Evolutionary conservation across 2,113 vertebrate species (phyloP), one percentile per base, ranked within the genome.

Genomic region (Chaenocephalus aceratus): DNA sequence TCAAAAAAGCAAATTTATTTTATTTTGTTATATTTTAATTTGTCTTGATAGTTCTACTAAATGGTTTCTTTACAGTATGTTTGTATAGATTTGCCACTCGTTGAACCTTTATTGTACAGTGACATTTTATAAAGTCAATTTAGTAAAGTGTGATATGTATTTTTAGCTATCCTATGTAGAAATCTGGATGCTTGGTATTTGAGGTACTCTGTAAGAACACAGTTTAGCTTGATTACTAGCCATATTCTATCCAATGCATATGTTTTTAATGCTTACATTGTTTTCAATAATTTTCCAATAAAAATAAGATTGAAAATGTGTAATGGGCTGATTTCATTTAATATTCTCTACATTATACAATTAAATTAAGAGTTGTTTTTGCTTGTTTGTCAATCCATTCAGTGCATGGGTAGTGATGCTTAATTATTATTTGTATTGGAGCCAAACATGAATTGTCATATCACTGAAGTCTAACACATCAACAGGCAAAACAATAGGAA

Each of bases 81-180:
- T 91, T 92, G 88, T 94, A 92, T 93, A 92, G 82, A 91, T 85
- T 91, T 84, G 76, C 83, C 87, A 88, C 92, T 92, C 68, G 63
- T 86, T 86, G 72, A 94, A 90, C 89, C 77, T 93, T 89, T 93
- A 91, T 90, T 94, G 91, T 88, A 92, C 91, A 93, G 84, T 94
- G 86, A 87, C 94, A 91, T 94, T 94, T 89, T 90, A 92, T 91
- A 85, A 89, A 85, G 87, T 91, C 80, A 90, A 79, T 91, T 92
- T 88, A 92, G 80, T 85, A 88, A 84, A 93, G 91, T 93, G 90
- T 93, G 86, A 86, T 58, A 89, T 64, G 88, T 94, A 86, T 93
- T 91, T 93, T 94, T 94, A 94, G 93, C 90, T 83, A 88, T 88
- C 77, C 79, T 84, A 73, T 92, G 72, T 94, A 94, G 91, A 88